Conservation (phyloP, 2,113 vertebrate genomes). For the Ellobius talpinus region DNA sequence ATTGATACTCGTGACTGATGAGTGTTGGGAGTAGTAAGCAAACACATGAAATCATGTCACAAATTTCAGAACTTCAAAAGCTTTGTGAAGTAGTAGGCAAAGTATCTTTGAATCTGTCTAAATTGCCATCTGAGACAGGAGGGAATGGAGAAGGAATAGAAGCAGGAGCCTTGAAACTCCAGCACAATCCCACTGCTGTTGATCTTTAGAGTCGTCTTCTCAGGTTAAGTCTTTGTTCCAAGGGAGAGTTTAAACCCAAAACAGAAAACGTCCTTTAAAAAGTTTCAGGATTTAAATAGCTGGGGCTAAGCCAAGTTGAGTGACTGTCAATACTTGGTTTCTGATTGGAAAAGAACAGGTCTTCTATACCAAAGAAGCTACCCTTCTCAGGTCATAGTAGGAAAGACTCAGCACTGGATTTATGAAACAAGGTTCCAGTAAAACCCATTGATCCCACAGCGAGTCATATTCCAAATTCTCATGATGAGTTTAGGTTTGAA, state of each 20-base stretch:
- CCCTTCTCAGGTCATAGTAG: conserved; percentile 27
- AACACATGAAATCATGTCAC: conserved; percentile 5
- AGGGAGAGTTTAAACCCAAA: not conserved
- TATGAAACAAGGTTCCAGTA: not conserved
- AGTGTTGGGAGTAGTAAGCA: not conserved
- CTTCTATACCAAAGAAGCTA: conserved; percentile 72
- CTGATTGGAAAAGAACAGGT: conserved; percentile 80
- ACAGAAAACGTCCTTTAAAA: conserved; percentile 43
- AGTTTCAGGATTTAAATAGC: conserved; percentile 75
- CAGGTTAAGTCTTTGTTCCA: not conserved
- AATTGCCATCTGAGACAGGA: not conserved
- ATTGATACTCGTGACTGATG: not conserved
- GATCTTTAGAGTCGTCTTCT: not conserved
- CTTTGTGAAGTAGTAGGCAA: conserved; percentile 35
- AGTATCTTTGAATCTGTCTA: not conserved
- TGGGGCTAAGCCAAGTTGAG: conserved; percentile 60
- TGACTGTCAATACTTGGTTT: conserved; percentile 79
- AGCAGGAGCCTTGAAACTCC: not conserved
- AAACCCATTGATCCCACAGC: not conserved
- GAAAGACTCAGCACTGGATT: not conserved
- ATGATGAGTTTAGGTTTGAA: not conserved
- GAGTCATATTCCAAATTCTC: not conserved
- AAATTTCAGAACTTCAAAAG: conserved; percentile 38
- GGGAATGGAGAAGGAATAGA: not conserved
- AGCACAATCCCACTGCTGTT: not conserved